These are phyloP conservation scores for Poecilia velifera DNA, from an alignment of 2,797 vertebrate genomes.

Conservation along the genomic window DNA sequence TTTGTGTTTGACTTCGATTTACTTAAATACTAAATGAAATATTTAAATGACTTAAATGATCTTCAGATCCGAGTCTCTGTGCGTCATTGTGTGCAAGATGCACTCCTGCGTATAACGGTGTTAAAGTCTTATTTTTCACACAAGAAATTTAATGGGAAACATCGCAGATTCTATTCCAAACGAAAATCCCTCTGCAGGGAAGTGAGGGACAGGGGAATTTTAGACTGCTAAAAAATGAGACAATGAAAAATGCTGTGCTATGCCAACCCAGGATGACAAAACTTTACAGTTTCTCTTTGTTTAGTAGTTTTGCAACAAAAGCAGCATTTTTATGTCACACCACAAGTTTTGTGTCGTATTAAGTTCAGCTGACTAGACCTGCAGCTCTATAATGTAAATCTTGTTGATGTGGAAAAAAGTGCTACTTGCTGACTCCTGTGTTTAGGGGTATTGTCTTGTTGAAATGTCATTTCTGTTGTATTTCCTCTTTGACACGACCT, in stretches of 20 bases:
- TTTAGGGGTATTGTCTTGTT: not conserved
- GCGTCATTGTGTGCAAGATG: not conserved
- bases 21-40: too few species aligned
- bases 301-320: not conserved
- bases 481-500: not conserved
- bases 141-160: not conserved
- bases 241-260: not conserved
- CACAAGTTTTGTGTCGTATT: not conserved
- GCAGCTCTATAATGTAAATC: not conserved
- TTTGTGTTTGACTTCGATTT: not conserved
- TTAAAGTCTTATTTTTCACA: not conserved
- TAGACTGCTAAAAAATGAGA: not conserved
- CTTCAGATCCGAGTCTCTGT: not conserved
- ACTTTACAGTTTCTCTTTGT: not conserved
- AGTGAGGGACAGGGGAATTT: too few species aligned
- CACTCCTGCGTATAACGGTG: not conserved
- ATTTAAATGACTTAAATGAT: too few species aligned
- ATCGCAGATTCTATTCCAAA: not conserved
- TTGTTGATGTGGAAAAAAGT: not conserved
- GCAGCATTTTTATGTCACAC: not conserved
- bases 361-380: not conserved
- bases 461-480: not conserved
- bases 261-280: not conserved
- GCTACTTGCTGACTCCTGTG: not conserved
- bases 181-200: not conserved